A percentile compares a stretch with the other conserved stretches of the same genome.
These are phyloP conservation scores for Actenoides lindsayi DNA, from an alignment of 2,113 vertebrate genomes.

Conservation along the genomic window DNA sequence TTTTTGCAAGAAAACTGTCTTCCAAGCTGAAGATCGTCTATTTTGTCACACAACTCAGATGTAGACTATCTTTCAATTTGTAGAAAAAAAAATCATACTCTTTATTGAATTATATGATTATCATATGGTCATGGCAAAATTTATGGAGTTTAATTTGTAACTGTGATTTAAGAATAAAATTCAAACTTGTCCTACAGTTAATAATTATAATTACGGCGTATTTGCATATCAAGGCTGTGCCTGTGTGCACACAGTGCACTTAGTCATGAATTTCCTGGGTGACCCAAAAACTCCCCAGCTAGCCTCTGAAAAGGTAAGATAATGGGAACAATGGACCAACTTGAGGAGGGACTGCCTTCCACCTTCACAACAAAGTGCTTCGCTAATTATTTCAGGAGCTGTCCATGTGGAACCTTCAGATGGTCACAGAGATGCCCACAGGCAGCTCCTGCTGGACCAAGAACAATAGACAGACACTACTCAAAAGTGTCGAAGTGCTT, in stretches of 20 bases:
- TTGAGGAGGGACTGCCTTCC: background rate
- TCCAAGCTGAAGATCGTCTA: background rate
- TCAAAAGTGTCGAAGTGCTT: rapidly evolving
- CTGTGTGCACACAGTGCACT: background rate
- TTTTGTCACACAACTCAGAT: background rate
- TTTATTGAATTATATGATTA: background rate
- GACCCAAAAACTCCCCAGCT: background rate
- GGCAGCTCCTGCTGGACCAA: background rate
- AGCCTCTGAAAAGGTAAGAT: background rate
- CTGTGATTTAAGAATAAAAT: background rate
- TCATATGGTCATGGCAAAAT: background rate
- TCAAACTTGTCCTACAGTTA: background rate
- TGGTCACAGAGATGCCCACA: background rate
- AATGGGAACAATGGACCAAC: background rate
- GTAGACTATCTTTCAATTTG: background rate
- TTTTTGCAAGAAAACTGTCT: background rate
- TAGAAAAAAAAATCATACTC: background rate
- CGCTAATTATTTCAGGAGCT: background rate
- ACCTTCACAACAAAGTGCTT: background rate
- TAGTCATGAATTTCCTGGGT: background rate
- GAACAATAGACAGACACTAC: background rate
- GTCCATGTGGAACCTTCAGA: background rate
- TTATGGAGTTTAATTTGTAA: background rate
- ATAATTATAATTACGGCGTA: background rate
- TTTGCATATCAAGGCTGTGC: background rate